These are phyloP conservation scores for Apodemus speciosus DNA, from an alignment of 2,113 vertebrate genomes.

Conservation along the genomic window DNA sequence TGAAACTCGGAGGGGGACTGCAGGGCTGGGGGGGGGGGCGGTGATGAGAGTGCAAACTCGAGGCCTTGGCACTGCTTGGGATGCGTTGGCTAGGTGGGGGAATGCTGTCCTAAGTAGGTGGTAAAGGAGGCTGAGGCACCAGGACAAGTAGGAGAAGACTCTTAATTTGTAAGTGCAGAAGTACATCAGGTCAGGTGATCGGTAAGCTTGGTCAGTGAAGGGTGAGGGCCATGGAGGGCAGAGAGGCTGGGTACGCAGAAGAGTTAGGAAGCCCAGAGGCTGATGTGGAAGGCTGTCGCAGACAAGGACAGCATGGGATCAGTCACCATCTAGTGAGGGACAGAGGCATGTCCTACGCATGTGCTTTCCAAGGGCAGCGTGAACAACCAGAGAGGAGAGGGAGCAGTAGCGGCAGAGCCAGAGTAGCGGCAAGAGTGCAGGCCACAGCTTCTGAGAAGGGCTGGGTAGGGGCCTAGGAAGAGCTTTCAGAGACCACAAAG, in stretches of 20 bases:
- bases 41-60: not conserved
- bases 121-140: not conserved
- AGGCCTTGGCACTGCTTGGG: too few species aligned
- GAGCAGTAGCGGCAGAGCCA: not conserved
- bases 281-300: not conserved
- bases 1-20: too few species aligned
- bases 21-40: too few species aligned
- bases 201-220: not conserved
- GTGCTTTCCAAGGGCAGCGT: not conserved
- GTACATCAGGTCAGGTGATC: not conserved
- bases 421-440: not conserved
- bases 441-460: not conserved
- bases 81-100: not conserved
- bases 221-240: fast-evolving
- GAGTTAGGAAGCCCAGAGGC: not conserved
- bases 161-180: not conserved
- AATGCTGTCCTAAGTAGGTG: not conserved
- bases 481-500: not conserved
- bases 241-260: not conserved
- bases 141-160: not conserved
- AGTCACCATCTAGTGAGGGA: not conserved
- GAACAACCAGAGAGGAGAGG: not conserved
- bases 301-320: not conserved
- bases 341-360: not conserved
- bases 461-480: not conserved